Base-by-base conservation (phyloP, 2,888 invertebrate genomes). In the Stenolophus ochropezus region DNA sequence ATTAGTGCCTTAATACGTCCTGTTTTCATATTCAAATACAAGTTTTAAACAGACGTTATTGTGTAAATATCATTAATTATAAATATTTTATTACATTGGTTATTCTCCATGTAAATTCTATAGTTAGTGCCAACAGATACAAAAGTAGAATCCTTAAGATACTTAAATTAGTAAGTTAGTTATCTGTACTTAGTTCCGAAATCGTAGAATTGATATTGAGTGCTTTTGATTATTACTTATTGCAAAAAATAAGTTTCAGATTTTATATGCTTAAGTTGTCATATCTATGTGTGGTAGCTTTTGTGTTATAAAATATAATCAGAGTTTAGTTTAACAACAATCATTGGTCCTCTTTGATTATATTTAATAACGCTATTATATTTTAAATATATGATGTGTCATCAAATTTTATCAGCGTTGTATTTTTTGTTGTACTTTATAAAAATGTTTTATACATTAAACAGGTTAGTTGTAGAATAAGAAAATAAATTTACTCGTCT, bases 391-490 rank as follows among this genome's bases (percentile, higher is more conserved):
- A 51, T 79, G 78, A 78, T 78, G 69, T 79, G 79, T 79, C 79
- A 79, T 79, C 49, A 71, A 79, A 79, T 79, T 79, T 79, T 79
- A 79, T 79, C 69, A 27, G 79, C 79, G 79, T 79, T 79, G 79
- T 79, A 79, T 79, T 79, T 79, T 79, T 79, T 79, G 79, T 79
- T 79, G 79, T 79, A 79, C 79, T 79, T 79, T 79, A 79, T 79
- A 79, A 79, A n/a, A 79, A 79, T 79, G 79, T 79, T 79, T 79
- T 79, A 79, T 79, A 79, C 79, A 79, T 79, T 79, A 79, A 79
- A 79, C 49, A 65, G 79, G 79, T 20, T 79, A 79, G 71, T 33
- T 79, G 79, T 79, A 79, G 69, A 71, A 27, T 79, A 79, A 65
- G 79, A 51, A 69, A 79, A 79, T 79, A 79, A 79, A 79, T 79